Conservation (phyloP, 2,113 vertebrate genomes). For the Ursus arctos region DNA sequence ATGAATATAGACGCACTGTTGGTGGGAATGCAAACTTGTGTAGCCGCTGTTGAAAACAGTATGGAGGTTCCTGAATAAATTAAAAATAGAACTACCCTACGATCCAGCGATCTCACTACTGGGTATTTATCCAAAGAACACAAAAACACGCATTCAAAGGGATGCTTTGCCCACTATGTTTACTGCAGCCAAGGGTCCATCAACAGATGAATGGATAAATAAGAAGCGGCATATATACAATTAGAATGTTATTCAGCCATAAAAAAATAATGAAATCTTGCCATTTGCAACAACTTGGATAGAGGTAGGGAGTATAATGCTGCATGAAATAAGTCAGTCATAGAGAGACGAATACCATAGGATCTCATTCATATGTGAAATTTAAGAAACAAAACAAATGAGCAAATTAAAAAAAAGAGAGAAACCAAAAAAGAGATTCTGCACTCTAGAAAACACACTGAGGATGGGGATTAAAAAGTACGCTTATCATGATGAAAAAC, state of each 20-base stretch:
- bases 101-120: neutral
- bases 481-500: neutral
- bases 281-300: neutral
- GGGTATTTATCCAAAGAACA: neutral
- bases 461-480: neutral
- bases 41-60: neutral
- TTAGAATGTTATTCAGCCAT: neutral
- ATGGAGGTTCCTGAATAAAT: neutral
- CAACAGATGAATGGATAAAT: neutral
- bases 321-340: neutral
- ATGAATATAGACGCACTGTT: neutral
- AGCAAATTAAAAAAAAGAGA: neutral
- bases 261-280: neutral
- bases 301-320: neutral
- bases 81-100: neutral
- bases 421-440: neutral
- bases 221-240: neutral
- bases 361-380: neutral
- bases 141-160: neutral
- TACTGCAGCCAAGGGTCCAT: neutral
- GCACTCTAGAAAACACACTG: neutral
- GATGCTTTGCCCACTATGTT: neutral
- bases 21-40: neutral
- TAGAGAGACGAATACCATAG: neutral
- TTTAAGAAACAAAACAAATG: neutral